Evolutionary conservation across 1,140 invertebrate species (phyloP).

Genomic region (Philopotamus ludificatus): DNA sequence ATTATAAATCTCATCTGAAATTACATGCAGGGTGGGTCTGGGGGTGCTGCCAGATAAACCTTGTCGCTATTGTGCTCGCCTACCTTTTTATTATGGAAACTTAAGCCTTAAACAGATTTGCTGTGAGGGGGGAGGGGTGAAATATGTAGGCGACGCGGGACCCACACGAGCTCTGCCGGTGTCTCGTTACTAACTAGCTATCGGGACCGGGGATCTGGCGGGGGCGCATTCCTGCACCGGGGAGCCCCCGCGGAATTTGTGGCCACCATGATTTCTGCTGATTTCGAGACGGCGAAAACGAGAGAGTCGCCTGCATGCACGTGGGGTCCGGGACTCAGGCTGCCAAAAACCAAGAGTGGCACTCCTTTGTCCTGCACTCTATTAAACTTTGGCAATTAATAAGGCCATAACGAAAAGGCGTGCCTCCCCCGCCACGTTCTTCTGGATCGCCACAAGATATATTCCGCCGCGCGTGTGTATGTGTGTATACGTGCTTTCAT

Average conservation of each 20-base stretch:
- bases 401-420: not conserved
- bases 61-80: conserved; percentile 37
- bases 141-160: conserved; percentile 35
- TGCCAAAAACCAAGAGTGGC: too few relatives aligned
- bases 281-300: too few relatives aligned
- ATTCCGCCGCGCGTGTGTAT: conserved; percentile 44
- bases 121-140: conserved; percentile 26
- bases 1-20: conserved; percentile 43
- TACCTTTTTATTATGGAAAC: conserved; percentile 42
- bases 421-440: too few relatives aligned
- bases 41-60: conserved; percentile 41
- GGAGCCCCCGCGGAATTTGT: too few relatives aligned
- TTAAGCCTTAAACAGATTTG: conserved; percentile 40
- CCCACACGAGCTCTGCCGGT: conserved; percentile 5
- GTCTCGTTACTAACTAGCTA: conserved; percentile 18
- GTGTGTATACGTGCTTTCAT: conserved; percentile 71
- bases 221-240: not conserved
- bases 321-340: too few relatives aligned
- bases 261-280: too few relatives aligned
- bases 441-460: conserved; percentile 23
- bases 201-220: not conserved
- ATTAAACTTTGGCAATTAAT: too few relatives aligned
- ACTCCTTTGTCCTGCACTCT: too few relatives aligned
- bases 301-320: too few relatives aligned
- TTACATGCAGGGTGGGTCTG: conserved; percentile 37